Percentiles rank a stretch among this genome's conserved stretches.
phyloP scores from a whole-genome alignment of 2,797 vertebrate genomes.

The Dryobates pubescens region DNA sequence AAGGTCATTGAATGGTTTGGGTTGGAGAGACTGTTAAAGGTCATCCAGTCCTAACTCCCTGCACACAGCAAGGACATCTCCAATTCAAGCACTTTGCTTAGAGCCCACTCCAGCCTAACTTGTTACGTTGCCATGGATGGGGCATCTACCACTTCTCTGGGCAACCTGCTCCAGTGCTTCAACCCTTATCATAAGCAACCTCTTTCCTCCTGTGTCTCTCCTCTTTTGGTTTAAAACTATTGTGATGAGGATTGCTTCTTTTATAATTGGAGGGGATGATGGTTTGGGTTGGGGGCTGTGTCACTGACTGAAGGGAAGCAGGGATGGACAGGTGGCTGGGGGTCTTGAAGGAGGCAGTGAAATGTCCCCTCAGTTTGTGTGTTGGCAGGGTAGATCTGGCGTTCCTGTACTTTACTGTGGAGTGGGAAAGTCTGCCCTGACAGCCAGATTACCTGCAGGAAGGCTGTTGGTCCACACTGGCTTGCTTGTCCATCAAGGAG shows the following conservation, averaged over 20 bases:
- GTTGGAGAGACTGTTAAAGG: not conserved
- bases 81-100: rapidly evolving
- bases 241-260: rapidly evolving
- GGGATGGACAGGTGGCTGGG: not conserved
- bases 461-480: not conserved
- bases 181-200: too few species aligned
- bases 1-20: rapidly evolving
- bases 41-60: rapidly evolving
- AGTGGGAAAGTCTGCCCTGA: not conserved
- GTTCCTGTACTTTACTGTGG: rapidly evolving
- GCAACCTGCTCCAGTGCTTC: too few species aligned
- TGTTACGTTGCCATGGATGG: too few species aligned
- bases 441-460: rapidly evolving
- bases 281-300: not conserved
- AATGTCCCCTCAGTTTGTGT: rapidly evolving
- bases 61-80: rapidly evolving
- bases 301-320: rapidly evolving
- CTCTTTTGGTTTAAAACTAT: not conserved
- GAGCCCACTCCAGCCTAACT: not conserved
- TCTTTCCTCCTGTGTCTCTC: too few species aligned
- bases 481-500: not conserved
- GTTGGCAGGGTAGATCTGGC: not conserved
- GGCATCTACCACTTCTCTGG: too few species aligned
- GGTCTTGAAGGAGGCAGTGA: rapidly evolving
- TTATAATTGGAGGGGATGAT: not conserved